Conservation (phyloP, 2,797 vertebrate genomes). For the Arnoldichthys spilopterus region DNA sequence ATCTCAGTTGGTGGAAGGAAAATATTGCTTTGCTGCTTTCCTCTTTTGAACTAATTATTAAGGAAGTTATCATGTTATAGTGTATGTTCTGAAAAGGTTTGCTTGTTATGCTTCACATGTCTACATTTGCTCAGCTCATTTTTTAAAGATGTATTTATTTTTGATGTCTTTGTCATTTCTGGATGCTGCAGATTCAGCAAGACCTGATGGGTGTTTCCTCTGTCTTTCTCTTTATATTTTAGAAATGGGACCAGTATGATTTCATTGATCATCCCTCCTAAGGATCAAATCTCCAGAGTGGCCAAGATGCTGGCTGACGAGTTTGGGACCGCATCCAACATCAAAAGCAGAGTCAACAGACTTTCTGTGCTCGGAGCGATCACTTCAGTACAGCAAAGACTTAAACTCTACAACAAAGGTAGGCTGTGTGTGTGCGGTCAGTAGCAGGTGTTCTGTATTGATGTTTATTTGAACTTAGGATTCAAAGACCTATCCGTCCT, state of each 20-base stretch:
- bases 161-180: too few species aligned
- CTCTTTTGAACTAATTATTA: too few species aligned
- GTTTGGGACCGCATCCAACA: conserved; percentile 98
- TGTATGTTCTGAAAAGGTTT: too few species aligned
- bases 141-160: too few species aligned
- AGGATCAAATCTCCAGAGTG: conserved; percentile 99
- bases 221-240: conserved; percentile 38
- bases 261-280: conserved; percentile 99
- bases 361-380: conserved; percentile 99
- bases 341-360: conserved; percentile 98
- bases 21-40: not conserved
- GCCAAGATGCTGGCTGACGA: conserved; percentile 99
- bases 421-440: not conserved
- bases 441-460: not conserved
- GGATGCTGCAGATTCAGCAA: not conserved
- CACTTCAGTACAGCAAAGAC: conserved; percentile 99
- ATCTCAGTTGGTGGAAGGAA: not conserved
- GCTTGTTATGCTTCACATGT: too few species aligned
- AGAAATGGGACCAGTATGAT: conserved; percentile 99
- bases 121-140: too few species aligned
- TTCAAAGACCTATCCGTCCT: too few species aligned
- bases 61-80: too few species aligned
- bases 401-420: conserved; percentile 99
- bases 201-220: not conserved
- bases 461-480: too few species aligned